Percentiles rank a stretch among this genome's conserved stretches.
Conservation (phyloP, 1,140 invertebrate species). For the Nephila pilipes region DNA sequence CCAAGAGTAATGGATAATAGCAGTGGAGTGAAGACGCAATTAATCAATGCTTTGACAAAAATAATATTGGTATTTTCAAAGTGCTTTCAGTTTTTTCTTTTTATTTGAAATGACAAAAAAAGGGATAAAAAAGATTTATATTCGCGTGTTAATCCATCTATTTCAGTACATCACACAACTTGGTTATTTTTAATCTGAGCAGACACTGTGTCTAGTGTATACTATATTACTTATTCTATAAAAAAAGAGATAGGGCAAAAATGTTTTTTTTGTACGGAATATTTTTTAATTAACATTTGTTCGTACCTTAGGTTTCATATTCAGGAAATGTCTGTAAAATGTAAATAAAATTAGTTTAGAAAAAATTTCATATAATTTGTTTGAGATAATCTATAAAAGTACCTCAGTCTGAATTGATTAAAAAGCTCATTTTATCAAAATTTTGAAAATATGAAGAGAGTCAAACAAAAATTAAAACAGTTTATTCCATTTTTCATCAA, state of each 20-base stretch:
- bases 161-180: not conserved
- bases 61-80: slow-evolving; percentile 59
- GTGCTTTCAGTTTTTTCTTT: not conserved
- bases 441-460: too few species aligned
- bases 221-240: not conserved
- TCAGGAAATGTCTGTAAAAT: too few species aligned
- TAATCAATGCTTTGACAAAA: slow-evolving; percentile 52
- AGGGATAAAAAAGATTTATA: not conserved
- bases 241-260: not conserved
- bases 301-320: too few species aligned
- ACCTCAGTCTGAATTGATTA: too few species aligned
- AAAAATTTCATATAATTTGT: too few species aligned
- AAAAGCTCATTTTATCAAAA: too few species aligned
- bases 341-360: too few species aligned
- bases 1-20: not conserved
- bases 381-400: too few species aligned
- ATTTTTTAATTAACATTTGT: too few species aligned
- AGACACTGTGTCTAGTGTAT: not conserved
- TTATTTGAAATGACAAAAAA: not conserved
- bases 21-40: not conserved
- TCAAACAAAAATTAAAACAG: too few species aligned
- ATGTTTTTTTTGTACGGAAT: not conserved
- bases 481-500: too few species aligned
- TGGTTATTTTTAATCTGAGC: slow-evolving; percentile 1
- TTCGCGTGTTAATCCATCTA: slow-evolving; percentile 9